Conservation (phyloP, 2,888 invertebrate genomes). For the Ectemnius cavifrons region DNA sequence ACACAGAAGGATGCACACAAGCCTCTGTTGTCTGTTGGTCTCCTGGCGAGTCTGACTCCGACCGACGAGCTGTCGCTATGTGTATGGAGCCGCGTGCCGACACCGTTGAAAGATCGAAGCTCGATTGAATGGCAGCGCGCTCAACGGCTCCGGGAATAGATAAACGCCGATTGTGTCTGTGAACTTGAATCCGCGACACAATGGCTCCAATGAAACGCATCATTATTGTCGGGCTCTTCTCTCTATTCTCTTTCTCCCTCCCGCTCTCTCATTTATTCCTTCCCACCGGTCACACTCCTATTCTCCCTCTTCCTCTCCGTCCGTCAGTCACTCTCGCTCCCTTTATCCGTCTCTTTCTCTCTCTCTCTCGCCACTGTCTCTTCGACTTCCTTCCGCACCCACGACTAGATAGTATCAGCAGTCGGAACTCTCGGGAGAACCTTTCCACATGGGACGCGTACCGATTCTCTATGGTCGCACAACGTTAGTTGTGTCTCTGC, state of each 20-base stretch:
- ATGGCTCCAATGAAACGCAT: conserved; percentile 70
- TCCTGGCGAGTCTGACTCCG: conserved; percentile 26
- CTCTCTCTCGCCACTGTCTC: neutral
- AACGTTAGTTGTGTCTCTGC: neutral
- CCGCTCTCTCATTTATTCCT: neutral
- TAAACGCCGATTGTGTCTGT: conserved; percentile 65
- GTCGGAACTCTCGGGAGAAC: no score
- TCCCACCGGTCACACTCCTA: neutral
- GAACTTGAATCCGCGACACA: conserved; percentile 69
- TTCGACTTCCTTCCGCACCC: no score
- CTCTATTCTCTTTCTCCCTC: conserved; percentile 25
- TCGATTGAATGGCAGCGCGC: conserved; percentile 66
- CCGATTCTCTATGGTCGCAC: neutral
- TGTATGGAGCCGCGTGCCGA: conserved; percentile 19
- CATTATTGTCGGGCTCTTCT: conserved; percentile 66
- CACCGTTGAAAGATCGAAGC: conserved; percentile 66
- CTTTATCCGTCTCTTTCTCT: no score
- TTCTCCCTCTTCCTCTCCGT: neutral
- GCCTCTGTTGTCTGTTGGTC: conserved; percentile 28
- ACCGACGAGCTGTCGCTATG: conserved; percentile 12
- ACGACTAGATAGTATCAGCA: no score
- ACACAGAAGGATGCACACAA: conserved; percentile 31
- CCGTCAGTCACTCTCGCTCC: conserved; percentile 3
- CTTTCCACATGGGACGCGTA: no score
- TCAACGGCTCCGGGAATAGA: conserved; percentile 49